Percentiles rank a stretch among this genome's conserved stretches.
Evolutionary conservation across 2,113 vertebrate species (phyloP).

Genomic region (Jacana jacana): DNA sequence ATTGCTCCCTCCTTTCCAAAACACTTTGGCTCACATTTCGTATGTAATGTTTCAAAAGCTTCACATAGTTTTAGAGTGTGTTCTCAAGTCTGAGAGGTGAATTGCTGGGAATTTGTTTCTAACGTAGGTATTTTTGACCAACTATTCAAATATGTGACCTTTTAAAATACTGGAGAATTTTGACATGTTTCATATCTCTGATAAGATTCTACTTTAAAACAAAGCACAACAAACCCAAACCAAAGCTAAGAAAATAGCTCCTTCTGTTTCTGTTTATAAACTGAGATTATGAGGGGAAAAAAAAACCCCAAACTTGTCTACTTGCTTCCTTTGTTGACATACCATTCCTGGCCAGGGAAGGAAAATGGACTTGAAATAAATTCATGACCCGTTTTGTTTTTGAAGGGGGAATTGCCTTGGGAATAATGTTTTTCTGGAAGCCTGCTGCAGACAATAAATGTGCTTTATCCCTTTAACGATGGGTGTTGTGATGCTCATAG

Average conservation of each 20-base stretch:
- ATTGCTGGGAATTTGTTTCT: slow-evolving; percentile 11
- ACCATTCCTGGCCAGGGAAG: not conserved
- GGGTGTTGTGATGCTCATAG: not conserved
- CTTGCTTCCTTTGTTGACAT: not conserved
- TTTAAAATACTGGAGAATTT: not conserved
- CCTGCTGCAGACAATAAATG: not conserved
- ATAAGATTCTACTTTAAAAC: not conserved
- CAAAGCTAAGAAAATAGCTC: not conserved
- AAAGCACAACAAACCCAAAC: not conserved
- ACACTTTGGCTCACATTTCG: not conserved
- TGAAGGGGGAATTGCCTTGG: not conserved
- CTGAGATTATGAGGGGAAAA: not conserved
- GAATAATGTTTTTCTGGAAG: not conserved
- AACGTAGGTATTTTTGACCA: slow-evolving; percentile 27
- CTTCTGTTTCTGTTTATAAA: slow-evolving; percentile 25
- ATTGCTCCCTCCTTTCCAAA: not conserved
- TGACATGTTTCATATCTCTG: slow-evolving; percentile 3
- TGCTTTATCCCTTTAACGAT: not conserved
- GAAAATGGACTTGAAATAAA: not conserved
- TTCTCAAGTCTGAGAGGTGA: not conserved
- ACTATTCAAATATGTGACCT: slow-evolving; percentile 5
- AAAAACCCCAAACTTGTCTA: not conserved
- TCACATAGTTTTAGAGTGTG: not conserved
- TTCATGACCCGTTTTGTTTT: not conserved
- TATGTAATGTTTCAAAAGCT: not conserved